Conservation (phyloP, 1,140 invertebrate species). For the Nasonia giraulti region DNA sequence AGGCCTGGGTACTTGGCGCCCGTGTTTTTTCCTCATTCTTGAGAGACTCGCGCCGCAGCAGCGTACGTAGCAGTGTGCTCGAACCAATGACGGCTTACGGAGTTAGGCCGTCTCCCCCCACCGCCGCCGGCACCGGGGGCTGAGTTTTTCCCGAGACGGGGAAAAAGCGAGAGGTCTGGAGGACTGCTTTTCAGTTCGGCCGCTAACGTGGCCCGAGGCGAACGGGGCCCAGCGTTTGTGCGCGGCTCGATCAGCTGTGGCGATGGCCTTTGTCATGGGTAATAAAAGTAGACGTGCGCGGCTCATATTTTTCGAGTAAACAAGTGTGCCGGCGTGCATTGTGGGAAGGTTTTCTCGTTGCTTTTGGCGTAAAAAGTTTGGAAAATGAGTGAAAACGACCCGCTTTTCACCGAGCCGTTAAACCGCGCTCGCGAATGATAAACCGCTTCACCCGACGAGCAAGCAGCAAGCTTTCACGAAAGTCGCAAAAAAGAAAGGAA, state of each 20-base stretch:
- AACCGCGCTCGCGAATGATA: too few relatives aligned
- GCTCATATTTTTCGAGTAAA: too few relatives aligned
- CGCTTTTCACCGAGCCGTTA: too few relatives aligned
- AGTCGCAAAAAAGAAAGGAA: not conserved
- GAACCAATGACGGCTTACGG: not conserved
- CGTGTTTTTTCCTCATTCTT: constrained; percentile 41
- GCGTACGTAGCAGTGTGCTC: not conserved
- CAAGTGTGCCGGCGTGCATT: too few relatives aligned
- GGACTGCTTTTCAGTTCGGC: constrained; percentile 52
- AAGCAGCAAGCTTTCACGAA: not conserved
- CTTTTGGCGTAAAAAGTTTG: too few relatives aligned
- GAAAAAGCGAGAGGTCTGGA: constrained; percentile 46
- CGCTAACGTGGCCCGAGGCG: constrained; percentile 38
- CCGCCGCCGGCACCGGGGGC: not conserved
- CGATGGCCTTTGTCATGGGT: constrained; percentile 1
- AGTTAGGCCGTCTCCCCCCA: constrained; percentile 10
- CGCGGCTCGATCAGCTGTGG: not conserved
- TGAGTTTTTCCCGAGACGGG: constrained; percentile 56
- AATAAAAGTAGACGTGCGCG: not conserved
- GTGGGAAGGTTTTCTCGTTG: not conserved
- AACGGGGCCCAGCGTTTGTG: not conserved
- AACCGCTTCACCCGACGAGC: not conserved
- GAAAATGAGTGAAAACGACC: too few relatives aligned
- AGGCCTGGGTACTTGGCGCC: constrained; percentile 19
- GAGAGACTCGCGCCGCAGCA: not conserved